phyloP scores from a whole-genome alignment of 2,797 vertebrate genomes.

The Sebastolobus alascanus region DNA sequence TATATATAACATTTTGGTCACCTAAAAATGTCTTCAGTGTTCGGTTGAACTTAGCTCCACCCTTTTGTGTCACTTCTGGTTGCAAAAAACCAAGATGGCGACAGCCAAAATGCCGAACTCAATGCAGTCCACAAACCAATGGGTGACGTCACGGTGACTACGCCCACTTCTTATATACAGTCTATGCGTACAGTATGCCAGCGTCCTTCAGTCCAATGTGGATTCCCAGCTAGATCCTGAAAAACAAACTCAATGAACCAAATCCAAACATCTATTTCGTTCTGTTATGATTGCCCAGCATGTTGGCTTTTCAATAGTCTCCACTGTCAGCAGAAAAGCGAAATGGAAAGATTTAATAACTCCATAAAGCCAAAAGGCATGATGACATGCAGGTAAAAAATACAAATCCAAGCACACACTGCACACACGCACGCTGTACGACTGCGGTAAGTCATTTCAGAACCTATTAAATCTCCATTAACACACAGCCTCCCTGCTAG shows the following conservation, averaged over 20 bases:
- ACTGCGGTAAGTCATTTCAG: constrained; percentile 73
- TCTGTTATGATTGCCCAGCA: constrained; percentile 11
- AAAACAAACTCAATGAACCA: constrained; percentile 43
- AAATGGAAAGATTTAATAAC: constrained; percentile 57
- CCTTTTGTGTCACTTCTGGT: no score
- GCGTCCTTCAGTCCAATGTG: constrained; percentile 2
- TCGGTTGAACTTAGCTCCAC: no score
- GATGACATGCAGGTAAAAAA: constrained; percentile 28
- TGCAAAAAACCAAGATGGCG: no score
- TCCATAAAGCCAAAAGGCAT: constrained; percentile 33
- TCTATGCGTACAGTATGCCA: neutral
- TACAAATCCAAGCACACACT: constrained; percentile 9
- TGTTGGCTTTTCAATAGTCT: constrained; percentile 20
- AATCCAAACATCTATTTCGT: constrained; percentile 38
- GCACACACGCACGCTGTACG: constrained; percentile 15
- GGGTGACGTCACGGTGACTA: no score
- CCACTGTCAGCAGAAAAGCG: constrained; percentile 11
- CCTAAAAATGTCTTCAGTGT: no score
- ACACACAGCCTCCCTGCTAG: constrained; percentile 75
- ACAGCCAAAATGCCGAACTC: no score
- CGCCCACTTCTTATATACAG: no score
- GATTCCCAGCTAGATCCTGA: constrained; percentile 17
- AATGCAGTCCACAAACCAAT: no score
- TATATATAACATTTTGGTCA: no score
- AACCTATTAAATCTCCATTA: constrained; percentile 83